Evolutionary conservation across 2,797 vertebrate genomes (phyloP).

Genomic region (Galaxias olidus): DNA sequence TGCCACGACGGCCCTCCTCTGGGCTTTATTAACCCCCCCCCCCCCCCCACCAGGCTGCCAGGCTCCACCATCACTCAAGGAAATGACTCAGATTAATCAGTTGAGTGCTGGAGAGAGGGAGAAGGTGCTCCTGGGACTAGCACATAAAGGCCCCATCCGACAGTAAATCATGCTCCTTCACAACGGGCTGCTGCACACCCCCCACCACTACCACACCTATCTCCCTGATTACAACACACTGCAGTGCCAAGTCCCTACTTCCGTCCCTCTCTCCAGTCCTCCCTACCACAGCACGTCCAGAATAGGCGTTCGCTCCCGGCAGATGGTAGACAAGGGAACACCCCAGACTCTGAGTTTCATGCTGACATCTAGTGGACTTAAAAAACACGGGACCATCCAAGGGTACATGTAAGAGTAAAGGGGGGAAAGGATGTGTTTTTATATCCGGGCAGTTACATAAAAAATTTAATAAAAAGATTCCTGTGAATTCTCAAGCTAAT

Average conservation of each 20-base stretch:
- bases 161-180: slow-evolving; percentile 64
- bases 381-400: slow-evolving; percentile 43
- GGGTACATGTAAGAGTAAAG: background rate
- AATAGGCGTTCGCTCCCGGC: slow-evolving; percentile 36
- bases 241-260: slow-evolving; percentile 27
- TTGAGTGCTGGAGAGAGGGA: slow-evolving; percentile 54
- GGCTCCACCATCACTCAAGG: slow-evolving; percentile 63
- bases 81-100: slow-evolving; percentile 74
- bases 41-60: slow-evolving; percentile 31
- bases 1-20: slow-evolving; percentile 44
- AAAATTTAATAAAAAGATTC: too few species aligned
- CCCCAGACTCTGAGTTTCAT: slow-evolving; percentile 44
- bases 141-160: slow-evolving; percentile 42
- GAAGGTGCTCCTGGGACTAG: slow-evolving; percentile 37
- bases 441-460: too few species aligned
- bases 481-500: too few species aligned
- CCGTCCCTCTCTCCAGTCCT: slow-evolving; percentile 24
- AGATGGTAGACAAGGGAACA: slow-evolving; percentile 55
- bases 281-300: slow-evolving; percentile 37
- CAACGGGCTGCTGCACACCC: slow-evolving; percentile 41
- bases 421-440: too few species aligned
- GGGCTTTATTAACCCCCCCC: slow-evolving; percentile 59
- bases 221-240: slow-evolving; percentile 46
- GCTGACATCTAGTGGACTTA: slow-evolving; percentile 57
- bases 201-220: slow-evolving; percentile 38